Percentiles rank a stretch among this genome's conserved stretches.
These are phyloP conservation scores for Drosophila bifasciata DNA, from an alignment of 1,140 invertebrate species.

Conservation along the genomic window DNA sequence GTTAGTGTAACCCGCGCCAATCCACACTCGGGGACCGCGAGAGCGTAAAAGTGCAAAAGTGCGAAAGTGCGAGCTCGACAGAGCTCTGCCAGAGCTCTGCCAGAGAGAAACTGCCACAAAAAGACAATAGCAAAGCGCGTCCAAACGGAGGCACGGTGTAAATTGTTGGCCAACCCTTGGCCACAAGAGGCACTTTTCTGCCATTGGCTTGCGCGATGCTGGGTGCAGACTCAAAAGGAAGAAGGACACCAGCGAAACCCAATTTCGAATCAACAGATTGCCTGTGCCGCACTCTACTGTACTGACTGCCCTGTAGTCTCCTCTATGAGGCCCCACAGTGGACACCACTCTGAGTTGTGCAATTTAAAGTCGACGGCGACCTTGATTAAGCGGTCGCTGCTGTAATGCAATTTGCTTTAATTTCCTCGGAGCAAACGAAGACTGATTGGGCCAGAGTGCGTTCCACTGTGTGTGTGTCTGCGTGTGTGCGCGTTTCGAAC, in stretches of 20 bases:
- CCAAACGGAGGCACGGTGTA: conserved; percentile 66
- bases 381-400: conserved; percentile 15
- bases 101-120: not conserved
- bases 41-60: conserved; percentile 76
- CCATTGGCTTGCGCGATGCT: conserved; percentile 52
- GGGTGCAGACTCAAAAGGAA: not conserved
- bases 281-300: conserved; percentile 19
- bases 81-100: too few species aligned
- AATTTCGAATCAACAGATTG: conserved; percentile 49
- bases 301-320: too few species aligned
- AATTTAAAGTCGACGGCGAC: conserved; percentile 21
- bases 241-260: conserved; percentile 10
- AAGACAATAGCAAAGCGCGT: conserved; percentile 42
- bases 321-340: not conserved
- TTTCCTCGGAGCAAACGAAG: conserved; percentile 62
- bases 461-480: not conserved
- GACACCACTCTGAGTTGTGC: conserved; percentile 10
- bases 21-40: conserved; percentile 54
- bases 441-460: conserved; percentile 54
- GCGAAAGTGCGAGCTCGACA: conserved; percentile 60
- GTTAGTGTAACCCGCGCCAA: conserved; percentile 65
- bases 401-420: conserved; percentile 67
- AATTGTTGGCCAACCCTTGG: conserved; percentile 71
- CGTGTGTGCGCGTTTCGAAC: not conserved
- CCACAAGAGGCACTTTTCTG: too few species aligned